A percentile compares a stretch with the other conserved stretches of the same genome.
These are phyloP conservation scores for Andinoacara biseriatus DNA, from an alignment of 2,113 vertebrate species.

Conservation along the genomic window DNA sequence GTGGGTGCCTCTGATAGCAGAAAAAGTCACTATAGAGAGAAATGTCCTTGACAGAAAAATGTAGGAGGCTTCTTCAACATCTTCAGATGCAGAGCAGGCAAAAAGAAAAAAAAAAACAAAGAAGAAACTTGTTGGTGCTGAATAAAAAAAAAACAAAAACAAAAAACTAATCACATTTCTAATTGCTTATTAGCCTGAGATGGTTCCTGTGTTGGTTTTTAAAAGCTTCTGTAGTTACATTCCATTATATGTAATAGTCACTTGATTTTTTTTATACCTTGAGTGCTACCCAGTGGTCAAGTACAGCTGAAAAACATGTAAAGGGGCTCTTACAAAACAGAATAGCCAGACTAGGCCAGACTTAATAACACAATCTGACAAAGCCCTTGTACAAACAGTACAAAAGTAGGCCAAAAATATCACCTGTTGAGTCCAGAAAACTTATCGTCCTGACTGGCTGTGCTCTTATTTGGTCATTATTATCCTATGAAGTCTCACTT, in stretches of 20 bases:
- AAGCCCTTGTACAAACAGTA: not conserved
- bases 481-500: not conserved
- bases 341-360: not conserved
- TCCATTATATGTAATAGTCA: not conserved
- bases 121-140: not conserved
- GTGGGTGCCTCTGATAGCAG: constrained; percentile 26
- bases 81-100: not conserved
- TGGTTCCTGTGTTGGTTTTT: not conserved
- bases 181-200: not conserved
- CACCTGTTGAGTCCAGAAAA: not conserved
- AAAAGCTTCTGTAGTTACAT: not conserved
- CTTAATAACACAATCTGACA: constrained; percentile 9
- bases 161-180: not conserved
- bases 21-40: constrained; percentile 2
- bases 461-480: constrained; percentile 6
- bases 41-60: constrained; percentile 6
- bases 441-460: not conserved
- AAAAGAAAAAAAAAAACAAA: not conserved
- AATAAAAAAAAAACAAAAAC: not conserved
- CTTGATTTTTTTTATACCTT: constrained; percentile 3
- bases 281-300: constrained; percentile 5
- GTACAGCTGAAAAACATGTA: not conserved
- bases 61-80: constrained; percentile 4
- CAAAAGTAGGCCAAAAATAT: not conserved
- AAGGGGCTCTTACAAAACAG: not conserved